These are phyloP conservation scores for Hydropsyche betteni DNA, from an alignment of 2,888 invertebrate species.

Conservation along the genomic window DNA sequence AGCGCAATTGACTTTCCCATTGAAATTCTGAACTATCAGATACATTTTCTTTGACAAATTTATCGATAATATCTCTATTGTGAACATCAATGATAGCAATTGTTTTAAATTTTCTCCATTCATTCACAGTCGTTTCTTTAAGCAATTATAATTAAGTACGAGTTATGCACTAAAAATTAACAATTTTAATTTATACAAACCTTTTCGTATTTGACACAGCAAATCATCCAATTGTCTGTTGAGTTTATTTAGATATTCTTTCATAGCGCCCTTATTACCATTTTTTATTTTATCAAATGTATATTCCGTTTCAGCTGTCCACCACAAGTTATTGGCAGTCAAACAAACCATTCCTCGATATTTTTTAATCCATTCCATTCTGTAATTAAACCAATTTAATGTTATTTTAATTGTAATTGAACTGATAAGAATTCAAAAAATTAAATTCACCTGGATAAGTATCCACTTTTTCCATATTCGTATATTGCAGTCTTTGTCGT, in stretches of 20 bases:
- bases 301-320: conserved; percentile 95
- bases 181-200: conserved; percentile 52
- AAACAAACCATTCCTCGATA: conserved; percentile 89
- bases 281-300: conserved; percentile 75
- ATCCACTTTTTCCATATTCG: conserved; percentile 82
- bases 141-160: background rate
- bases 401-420: conserved; percentile 2
- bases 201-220: conserved; percentile 74
- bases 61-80: conserved; percentile 88
- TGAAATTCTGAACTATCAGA: conserved; percentile 86
- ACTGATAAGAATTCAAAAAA: conserved; percentile 8
- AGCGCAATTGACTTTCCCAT: conserved; percentile 93
- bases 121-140: conserved; percentile 76
- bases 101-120: conserved; percentile 87
- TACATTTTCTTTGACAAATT: conserved; percentile 81
- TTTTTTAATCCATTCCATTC: conserved; percentile 88
- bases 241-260: conserved; percentile 78
- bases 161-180: background rate
- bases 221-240: conserved; percentile 86
- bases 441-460: conserved; percentile 66
- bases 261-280: conserved; percentile 89
- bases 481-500: conserved; percentile 89
- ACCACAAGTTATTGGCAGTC: conserved; percentile 91
- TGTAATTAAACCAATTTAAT: conserved; percentile 54
- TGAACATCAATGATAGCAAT: conserved; percentile 93